Base-by-base conservation (phyloP, 2,113 vertebrate genomes). In the Rhabdornis inornatus region DNA sequence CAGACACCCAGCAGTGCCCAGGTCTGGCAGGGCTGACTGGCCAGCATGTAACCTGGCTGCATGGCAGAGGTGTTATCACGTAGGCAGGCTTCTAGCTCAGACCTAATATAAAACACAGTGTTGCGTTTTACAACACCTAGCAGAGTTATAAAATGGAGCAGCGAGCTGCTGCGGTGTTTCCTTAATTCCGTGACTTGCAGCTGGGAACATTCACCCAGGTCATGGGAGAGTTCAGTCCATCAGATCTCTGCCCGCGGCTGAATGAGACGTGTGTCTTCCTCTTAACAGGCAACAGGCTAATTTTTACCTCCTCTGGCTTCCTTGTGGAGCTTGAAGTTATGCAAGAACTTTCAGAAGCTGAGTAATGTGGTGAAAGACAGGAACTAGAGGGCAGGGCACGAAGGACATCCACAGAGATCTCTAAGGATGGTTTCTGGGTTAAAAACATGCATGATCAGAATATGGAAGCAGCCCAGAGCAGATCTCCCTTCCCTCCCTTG, bases 41-140 rank as follows among this genome's bases (percentile, higher is more conserved):
- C 11, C 53, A 39, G 18, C 33, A 3, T 15, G 49, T 27, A 0
- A 4, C 17, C 6, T 12, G 45, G 57, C 79, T 31, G 0, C 1
- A 0, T 23, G 22, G 31, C 59, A 27, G 0, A 2, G 28, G 9
- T n/a, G 22, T 4, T 59, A 18, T 27, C 19, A 6, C 22, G 31
- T n/a, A 15, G 33, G 25, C 15, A 5, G 14, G 23, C 60, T 70
- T 50, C 80, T 63, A 24, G 47, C 42, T 78, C 47, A 19, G 28
- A 23, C 5, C 35, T 11, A 30, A 45, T 47, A 44, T 10, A 13
- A n/a, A 86, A 20, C 2, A 3, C 45, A 28, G 40, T 42, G 14
- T 13, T 42, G 40, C 15, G 40, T 42, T 42, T 42, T 42, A 42
- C 15, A 42, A 42, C 40, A 42, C 40, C 40, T 42, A 42, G 42